Evolutionary conservation across 2,113 vertebrate species (phyloP), one percentile per base, ranked within the genome.

Genomic region (Sorex fumeus): DNA sequence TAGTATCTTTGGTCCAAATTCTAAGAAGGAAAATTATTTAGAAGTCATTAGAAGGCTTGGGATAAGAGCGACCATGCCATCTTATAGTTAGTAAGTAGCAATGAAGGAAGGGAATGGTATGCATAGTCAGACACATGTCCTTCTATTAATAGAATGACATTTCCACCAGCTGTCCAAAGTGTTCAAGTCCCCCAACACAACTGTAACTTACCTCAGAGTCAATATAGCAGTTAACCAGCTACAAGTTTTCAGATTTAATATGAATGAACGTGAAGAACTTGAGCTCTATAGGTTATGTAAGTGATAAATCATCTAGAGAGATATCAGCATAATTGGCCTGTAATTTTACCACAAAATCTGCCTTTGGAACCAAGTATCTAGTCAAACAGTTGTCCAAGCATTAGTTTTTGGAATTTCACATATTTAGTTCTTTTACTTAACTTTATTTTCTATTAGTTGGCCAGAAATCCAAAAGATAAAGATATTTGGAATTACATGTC

Each of bases 71-170:
- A 92, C 70, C 64, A 92, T 92, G 53, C 88, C 87, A 94, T 94
- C 70, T 90, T 91, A 92, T 82, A 91, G 93, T 85, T 88, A 94
- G 92, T 75, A 92, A 92, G 87, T 91, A 82, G 40, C 85, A 92
- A 62, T 43, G 64, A 95, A 92, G 75, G 72, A 93, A 89, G 27
- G 83, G 90, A 90, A 94, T 95, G 69, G 84, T 81, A 94, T 90
- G 94, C 92, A 95, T 94, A 94, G 90, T 93, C 89, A 95, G 89
- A 93, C 93, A 95, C 89, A 93, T 95, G 78, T 87, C 76, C 91
- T 96, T 93, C 89, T 95, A 93, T 92, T 94, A 93, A 90, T 93
- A 96, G 91, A 95, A 90, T 94, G 91, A 92, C 75, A 96, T 93
- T 94, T 93, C 45, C 30, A 90, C 75, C 91, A 92, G 94, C 94